Evolutionary conservation across 2,888 invertebrate species (phyloP), one percentile per base, ranked within the genome.

Genomic region (Fragum sueziense): DNA sequence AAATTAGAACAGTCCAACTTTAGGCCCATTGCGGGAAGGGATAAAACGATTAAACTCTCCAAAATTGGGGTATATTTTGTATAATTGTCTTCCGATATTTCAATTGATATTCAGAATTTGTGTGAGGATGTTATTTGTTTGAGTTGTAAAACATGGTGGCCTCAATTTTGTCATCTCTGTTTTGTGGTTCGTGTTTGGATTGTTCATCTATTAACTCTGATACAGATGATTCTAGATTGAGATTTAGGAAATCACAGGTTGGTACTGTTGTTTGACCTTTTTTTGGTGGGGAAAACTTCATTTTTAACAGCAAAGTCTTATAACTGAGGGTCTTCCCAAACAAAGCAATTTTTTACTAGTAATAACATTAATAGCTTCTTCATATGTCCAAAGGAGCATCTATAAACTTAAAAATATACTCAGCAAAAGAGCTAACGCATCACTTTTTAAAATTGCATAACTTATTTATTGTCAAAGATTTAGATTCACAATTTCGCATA

Each of bases 161-260:
- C 25, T 65, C 65, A 7, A 3, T 65, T 65, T 37, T 41, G 7
- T 65, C 34, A n/a, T 22, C 34, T 2, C 25, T 37, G 20, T 41
- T 37, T 37, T 65, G 65, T 65, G 20, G 34, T 41, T 65, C 25
- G 6, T 37, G 65, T 22, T 65, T 65, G 65, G 65, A 41, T 65
- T 14, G 41, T 3, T 34, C 33, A 34, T 41, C 65, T 14, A 22
- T 22, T 25, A n/a, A 65, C 20, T n/a, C 27, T 14, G n/a, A 41
- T 9, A 41, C 9, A 20, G 25, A 65, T 0, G 17, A 25, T 37
- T 34, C 3, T 34, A 11, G 14, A 11, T 25, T 9, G 2, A 3
- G 3, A 25, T 27, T 37, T 4, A n/a, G 4, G 6, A 41, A 65
- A 65, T 41, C 65, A 17, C 33, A 65, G 62, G 62, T 62, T 33